Base-by-base conservation (phyloP, 2,888 invertebrate genomes). In the Aromia moschata region DNA sequence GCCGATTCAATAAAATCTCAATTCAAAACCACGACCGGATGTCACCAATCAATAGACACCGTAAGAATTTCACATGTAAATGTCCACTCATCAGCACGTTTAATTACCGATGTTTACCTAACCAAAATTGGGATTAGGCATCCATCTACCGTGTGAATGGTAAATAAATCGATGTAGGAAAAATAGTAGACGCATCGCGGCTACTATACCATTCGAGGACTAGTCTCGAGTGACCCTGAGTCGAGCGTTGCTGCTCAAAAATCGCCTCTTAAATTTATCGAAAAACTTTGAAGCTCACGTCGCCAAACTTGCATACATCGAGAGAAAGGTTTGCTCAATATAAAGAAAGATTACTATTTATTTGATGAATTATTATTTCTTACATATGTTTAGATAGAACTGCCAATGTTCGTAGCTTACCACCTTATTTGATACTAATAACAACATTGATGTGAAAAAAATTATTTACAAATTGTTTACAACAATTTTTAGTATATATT, bases 71-170 rank as follows among this genome's bases (percentile, higher is more conserved):
- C 40, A 56, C 55, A 56, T 46, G 57, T 40, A 41, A 56, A 57
- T 45, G 46, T 46, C 46, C 59, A 55, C 56, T 44, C 54, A 46
- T 47, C 31, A 44, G 31, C 51, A 57, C 16, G 25, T 54, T 37
- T 55, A 55, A 63, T 52, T 52, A 52, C 54, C 33, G 14, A 25
- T 64, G 54, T 64, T 58, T 64, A 58, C 56, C 37, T 40, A 59
- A 57, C 64, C 64, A 64, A 61, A 61, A 64, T 61, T 61, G 59
- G 61, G 61, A 59, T 64, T 59, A 57, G 57, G 56, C 46, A 56
- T 60, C 31, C 51, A 47, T 58, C 56, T 43, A 61, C 64, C 64
- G 64, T 64, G 64, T 64, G 64, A 64, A 64, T 61, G 54, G 64
- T 64, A 64, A 64, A 64, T 61, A 64, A 57, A 61, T 63, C 54